A percentile compares a stretch with the other conserved stretches of the same genome.
Conservation (phyloP, 2,797 vertebrate species). For the Lutjanus argentimaculatus region DNA sequence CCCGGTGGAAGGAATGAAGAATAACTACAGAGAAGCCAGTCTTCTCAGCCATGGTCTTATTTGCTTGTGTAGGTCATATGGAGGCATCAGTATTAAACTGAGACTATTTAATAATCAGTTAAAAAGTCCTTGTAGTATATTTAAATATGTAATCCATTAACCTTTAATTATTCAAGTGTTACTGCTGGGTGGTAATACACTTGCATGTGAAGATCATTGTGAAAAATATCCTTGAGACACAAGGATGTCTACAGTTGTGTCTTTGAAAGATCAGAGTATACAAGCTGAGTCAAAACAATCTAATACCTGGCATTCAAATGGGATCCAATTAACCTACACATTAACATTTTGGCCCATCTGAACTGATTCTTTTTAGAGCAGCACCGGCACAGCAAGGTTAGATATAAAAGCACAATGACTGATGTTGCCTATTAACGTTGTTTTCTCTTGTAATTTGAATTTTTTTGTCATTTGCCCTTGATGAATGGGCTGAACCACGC, state of each 20-base stretch:
- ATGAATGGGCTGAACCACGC: slow-evolving; percentile 53
- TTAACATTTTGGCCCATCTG: slow-evolving; percentile 30
- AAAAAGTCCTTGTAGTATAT: too few relatives aligned
- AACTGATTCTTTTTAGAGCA: slow-evolving; percentile 18
- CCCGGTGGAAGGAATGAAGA: too few relatives aligned
- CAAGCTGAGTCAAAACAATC: slow-evolving; percentile 19
- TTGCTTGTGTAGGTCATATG: too few relatives aligned
- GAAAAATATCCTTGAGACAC: neutral
- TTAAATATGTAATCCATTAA: neutral
- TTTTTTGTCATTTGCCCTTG: slow-evolving; percentile 47
- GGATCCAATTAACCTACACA: slow-evolving; percentile 47
- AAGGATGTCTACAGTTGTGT: slow-evolving; percentile 16
- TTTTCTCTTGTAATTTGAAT: slow-evolving; percentile 54
- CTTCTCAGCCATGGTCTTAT: too few relatives aligned
- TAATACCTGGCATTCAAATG: slow-evolving; percentile 34
- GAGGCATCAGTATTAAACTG: too few relatives aligned
- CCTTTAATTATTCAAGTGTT: neutral
- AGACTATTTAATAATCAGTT: too few relatives aligned
- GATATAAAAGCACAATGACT: slow-evolving; percentile 41
- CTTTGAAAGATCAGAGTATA: slow-evolving; percentile 18
- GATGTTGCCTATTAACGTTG: slow-evolving; percentile 49
- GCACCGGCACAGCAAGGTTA: slow-evolving; percentile 29
- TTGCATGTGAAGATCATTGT: neutral
- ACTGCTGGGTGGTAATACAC: neutral
- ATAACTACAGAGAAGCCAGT: too few relatives aligned